phyloP scores from a whole-genome alignment of 1,140 invertebrate genomes.

The Phymastichus coffea region DNA sequence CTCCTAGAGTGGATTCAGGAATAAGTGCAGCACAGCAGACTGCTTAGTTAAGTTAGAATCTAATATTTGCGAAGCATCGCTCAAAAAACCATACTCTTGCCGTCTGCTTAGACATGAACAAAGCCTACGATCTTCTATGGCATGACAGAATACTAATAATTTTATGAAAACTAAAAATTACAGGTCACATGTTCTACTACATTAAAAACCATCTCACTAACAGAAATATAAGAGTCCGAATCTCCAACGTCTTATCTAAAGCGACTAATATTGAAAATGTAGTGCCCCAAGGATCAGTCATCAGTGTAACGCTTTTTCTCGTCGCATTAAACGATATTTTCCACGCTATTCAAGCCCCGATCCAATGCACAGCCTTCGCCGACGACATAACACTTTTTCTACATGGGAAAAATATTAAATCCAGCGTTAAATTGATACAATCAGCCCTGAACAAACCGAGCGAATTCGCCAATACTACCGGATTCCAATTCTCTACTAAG shows the following conservation, averaged over 20 bases:
- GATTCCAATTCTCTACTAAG: neutral
- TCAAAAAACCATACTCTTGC: constrained; percentile 22
- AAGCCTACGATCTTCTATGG: constrained; percentile 29
- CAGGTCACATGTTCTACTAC: constrained; percentile 4
- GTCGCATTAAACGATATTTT: constrained; percentile 19
- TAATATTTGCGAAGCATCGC: constrained; percentile 28
- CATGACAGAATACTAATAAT: constrained; percentile 14
- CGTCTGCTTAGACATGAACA: constrained; percentile 27
- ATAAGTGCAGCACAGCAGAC: constrained; percentile 28
- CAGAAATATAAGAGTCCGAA: constrained; percentile 15
- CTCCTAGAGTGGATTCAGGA: constrained; percentile 27
- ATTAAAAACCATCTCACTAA: constrained; percentile 8
- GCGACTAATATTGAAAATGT: constrained; percentile 13
- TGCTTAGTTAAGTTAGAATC: constrained; percentile 25
- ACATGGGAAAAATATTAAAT: neutral
- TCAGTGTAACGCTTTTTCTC: constrained; percentile 30
- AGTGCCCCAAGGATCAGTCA: constrained; percentile 23
- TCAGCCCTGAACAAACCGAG: neutral
- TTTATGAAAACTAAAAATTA: constrained; percentile 13
- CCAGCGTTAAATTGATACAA: neutral
- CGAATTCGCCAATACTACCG: neutral
- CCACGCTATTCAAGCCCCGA: neutral
- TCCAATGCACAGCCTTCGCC: neutral
- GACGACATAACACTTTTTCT: neutral
- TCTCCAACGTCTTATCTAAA: neutral